Base-by-base conservation (phyloP, 2,113 vertebrate species). In the Damaliscus lunatus region DNA sequence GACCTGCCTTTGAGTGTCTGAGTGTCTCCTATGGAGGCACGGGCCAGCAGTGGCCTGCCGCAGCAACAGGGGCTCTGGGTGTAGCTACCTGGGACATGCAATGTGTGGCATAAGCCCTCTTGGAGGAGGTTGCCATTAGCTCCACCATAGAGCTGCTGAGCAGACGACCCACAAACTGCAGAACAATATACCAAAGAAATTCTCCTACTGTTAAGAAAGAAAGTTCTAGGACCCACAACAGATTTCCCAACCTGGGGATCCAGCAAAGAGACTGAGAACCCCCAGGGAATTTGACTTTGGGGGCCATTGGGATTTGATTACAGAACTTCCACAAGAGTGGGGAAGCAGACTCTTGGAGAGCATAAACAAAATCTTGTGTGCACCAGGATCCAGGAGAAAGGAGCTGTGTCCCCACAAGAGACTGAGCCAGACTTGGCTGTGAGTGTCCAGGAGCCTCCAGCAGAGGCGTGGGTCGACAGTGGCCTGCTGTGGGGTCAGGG, bases 21-120 rank as follows among this genome's bases (percentile, higher is more conserved):
- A 71, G 19, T 71, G 19, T 71, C 19, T 71, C 19, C n/a, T 40
- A 12, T 36, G n/a, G n/a, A 71, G 19, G n/a, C n/a, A 71, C 0
- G 0, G 67, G 67, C 11, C 67, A 71, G n/a, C 67, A 40, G 67
- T 71, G n/a, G 67, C 67, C n/a, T 71, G 67, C 67, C 1, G 0
- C 64, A 71, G 64, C 19, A 71, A 36, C 67, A 71, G 10, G 10
- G n/a, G n/a, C 67, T 23, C 10, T 71, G 67, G 19, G n/a, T 40
- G 67, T 71, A 71, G 67, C n/a, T 23, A 40, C 67, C 67, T 71
- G n/a, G n/a, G n/a, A 71, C 67, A 71, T 0, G 0, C 9, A 40
- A 2, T 3, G n/a, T 40, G n/a, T 71, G 67, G 67, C 67, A 71
- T 23, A 71, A 71, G 67, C 67, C 67, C 67, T 40, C n/a, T 71